phyloP scores from a whole-genome alignment of 2,113 vertebrate species.

The Eira barbara region DNA sequence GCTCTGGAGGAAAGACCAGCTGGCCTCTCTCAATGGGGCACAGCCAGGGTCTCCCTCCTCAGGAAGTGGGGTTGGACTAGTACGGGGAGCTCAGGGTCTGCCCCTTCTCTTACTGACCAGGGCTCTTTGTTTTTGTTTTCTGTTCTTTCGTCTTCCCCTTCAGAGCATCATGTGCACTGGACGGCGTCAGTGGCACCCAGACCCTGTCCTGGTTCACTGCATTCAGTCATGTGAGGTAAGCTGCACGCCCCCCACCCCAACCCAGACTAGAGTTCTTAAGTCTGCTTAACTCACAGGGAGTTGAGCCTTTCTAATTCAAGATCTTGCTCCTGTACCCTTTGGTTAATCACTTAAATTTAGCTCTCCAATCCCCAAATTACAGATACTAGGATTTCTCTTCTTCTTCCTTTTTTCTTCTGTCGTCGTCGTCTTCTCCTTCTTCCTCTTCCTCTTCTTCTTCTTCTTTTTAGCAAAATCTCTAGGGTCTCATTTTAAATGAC shows the following conservation, averaged over 20 bases:
- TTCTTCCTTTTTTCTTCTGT: not conserved
- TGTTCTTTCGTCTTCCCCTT: conserved; percentile 33
- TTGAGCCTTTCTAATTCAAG: too few species aligned
- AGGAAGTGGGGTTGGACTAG: too few species aligned
- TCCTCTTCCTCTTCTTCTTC: not conserved
- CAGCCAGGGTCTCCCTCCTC: fast-evolving
- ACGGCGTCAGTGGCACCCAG: conserved; percentile 90
- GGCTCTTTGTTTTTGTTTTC: not conserved
- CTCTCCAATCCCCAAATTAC: not conserved
- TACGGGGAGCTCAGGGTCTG: not conserved
- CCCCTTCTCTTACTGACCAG: not conserved
- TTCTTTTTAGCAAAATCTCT: not conserved
- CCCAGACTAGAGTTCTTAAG: too few species aligned
- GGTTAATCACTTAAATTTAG: not conserved
- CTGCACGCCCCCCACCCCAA: fast-evolving
- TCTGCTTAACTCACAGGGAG: not conserved
- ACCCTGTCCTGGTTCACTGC: conserved; percentile 90
- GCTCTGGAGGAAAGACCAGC: not conserved
- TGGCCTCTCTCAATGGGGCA: fast-evolving
- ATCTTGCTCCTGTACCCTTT: not conserved
- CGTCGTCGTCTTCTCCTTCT: not conserved
- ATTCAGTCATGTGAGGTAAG: conserved; percentile 97
- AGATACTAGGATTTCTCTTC: not conserved
- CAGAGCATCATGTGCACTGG: conserved; percentile 96
- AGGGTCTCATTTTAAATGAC: not conserved